Evolutionary conservation across 64 coral and sea anemone species (phyloP).

Genomic region (Dendrophyllia cribrosa): DNA sequence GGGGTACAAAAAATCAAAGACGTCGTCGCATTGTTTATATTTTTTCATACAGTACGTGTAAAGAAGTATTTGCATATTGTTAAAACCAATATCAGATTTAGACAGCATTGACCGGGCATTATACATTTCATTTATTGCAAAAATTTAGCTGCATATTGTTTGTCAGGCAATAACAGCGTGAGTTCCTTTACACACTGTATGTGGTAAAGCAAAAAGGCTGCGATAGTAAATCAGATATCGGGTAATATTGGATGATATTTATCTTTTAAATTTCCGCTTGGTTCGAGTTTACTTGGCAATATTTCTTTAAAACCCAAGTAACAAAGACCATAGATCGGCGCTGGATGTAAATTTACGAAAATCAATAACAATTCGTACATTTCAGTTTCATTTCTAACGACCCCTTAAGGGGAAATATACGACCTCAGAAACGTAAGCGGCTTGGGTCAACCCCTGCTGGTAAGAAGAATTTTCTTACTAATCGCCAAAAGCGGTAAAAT

Average conservation of each 20-base stretch:
- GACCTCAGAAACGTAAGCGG: too few relatives aligned
- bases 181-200: background rate
- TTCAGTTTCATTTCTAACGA: too few relatives aligned
- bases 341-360: background rate
- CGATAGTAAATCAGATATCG: constrained; percentile 14
- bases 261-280: constrained; percentile 10
- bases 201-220: background rate
- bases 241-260: background rate
- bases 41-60: background rate
- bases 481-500: too few relatives aligned
- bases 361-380: too few relatives aligned
- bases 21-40: too few relatives aligned
- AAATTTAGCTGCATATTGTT: background rate
- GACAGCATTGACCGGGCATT: too few relatives aligned
- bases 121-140: background rate
- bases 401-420: too few relatives aligned
- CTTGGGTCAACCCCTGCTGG: too few relatives aligned
- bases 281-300: background rate
- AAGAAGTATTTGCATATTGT: background rate
- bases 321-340: background rate
- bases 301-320: background rate
- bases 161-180: background rate
- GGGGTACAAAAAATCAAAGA: background rate
- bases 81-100: background rate
- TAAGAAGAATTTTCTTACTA: too few relatives aligned